Percentiles rank a stretch among this genome's conserved stretches.
Evolutionary conservation across 2,797 vertebrate species (phyloP).

Genomic region (Pelochelys cantorii): DNA sequence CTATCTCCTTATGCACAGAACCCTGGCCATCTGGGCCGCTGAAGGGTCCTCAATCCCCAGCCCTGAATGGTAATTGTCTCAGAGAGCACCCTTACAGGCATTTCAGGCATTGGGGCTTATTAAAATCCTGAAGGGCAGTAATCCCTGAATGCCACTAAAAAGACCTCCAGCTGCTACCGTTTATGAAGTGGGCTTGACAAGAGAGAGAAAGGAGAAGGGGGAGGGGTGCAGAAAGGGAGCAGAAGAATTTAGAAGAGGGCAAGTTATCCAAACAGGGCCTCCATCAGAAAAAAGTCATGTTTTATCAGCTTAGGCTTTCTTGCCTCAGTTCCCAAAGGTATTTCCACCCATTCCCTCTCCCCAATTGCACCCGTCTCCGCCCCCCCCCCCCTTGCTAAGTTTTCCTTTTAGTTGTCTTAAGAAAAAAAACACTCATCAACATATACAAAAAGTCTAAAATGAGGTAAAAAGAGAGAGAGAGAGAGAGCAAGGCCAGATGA

Average conservation of each 20-base stretch:
- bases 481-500: not conserved
- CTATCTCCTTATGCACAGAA: conserved; percentile 58
- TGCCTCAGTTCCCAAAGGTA: conserved; percentile 71
- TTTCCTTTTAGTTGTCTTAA: conserved; percentile 63
- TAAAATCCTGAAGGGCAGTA: conserved; percentile 89
- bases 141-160: conserved; percentile 85
- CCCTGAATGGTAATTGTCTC: conserved; percentile 83
- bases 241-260: conserved; percentile 74
- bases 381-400: conserved; percentile 50
- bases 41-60: conserved; percentile 75
- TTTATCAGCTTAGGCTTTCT: conserved; percentile 80
- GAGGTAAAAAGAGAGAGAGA: conserved; percentile 39
- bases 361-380: not conserved
- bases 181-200: conserved; percentile 85
- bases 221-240: conserved; percentile 54
- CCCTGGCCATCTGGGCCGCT: conserved; percentile 78
- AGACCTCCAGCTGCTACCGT: conserved; percentile 87
- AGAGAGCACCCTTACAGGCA: conserved; percentile 83
- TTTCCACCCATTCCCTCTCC: not conserved
- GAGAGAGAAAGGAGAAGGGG: conserved; percentile 54
- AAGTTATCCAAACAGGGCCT: conserved; percentile 80
- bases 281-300: conserved; percentile 68
- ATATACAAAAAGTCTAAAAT: conserved; percentile 18
- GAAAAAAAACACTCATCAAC: not conserved
- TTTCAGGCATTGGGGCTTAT: conserved; percentile 83